Evolutionary conservation across 1,140 invertebrate genomes (phyloP), one percentile per base, ranked within the genome.

Genomic region (Ylistrum balloti): DNA sequence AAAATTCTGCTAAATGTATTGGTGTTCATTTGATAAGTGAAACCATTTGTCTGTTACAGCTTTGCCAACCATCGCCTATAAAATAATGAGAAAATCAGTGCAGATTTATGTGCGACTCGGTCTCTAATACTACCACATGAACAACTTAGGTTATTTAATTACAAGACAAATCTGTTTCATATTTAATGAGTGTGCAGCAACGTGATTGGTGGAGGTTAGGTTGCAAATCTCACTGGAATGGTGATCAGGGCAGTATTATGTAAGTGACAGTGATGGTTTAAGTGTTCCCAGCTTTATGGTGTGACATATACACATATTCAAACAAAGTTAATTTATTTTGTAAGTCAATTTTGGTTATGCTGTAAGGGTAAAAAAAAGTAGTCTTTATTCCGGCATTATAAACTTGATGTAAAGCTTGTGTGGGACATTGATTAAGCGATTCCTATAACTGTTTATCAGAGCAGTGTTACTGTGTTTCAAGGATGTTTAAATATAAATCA

Each of bases 251-350:
- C 56, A 5, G n/a, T 28, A 9, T 0, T 11, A n/a, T 74, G 56
- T 74, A 74, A 74, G 56, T 74, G 56, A 74, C 56, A 28, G 56
- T 28, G 56, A 74, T n/a, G 56, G 56, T 28, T 74, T 74, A 74
- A 74, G 56, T 74, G 56, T 74, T 74, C 22, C 13, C 22, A 28
- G 22, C 2, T 74, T 74, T 74, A 74, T 17, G 56, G 56, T 28
- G 56, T 74, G 56, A 74, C 28, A 74, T 11, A 74, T n/a, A 74
- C 56, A 74, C 56, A 28, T 28, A 17, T 9, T 74, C 56, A 74
- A 74, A 3, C 56, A 1, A n/a, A 74, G n/a, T 74, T 28, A 74
- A 74, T 5, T 74, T 22, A 74, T 74, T 74, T 28, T 11, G 5
- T 11, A 28, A 74, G 56, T 74, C 56, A 74, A 74, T 3, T 74